A percentile compares a stretch with the other conserved stretches of the same genome.
Conservation (phyloP, 2,797 vertebrate genomes). For the Sebastes reedi region DNA sequence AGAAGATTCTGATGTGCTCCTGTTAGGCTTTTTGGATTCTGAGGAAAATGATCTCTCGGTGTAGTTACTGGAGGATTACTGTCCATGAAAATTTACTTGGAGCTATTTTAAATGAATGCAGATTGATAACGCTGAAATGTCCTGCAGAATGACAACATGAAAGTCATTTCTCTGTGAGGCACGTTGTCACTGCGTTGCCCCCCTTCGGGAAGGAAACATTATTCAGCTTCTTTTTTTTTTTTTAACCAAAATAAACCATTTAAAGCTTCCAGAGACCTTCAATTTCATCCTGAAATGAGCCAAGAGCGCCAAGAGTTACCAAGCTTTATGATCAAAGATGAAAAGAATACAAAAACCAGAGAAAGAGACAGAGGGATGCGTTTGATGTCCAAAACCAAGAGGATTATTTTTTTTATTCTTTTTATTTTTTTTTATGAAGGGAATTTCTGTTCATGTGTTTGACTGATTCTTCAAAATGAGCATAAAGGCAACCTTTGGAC, state of each 20-base stretch:
- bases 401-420: not conserved
- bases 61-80: slow-evolving; percentile 20
- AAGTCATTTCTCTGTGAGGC: slow-evolving; percentile 10
- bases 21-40: slow-evolving; percentile 1
- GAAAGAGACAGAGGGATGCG: slow-evolving; percentile 3
- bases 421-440: slow-evolving; percentile 15
- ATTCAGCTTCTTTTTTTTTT: not conserved
- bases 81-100: slow-evolving; percentile 18
- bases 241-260: slow-evolving; percentile 27
- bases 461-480: slow-evolving; percentile 1
- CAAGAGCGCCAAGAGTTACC: slow-evolving; percentile 24
- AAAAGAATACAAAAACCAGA: slow-evolving; percentile 37
- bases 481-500: not conserved
- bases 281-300: slow-evolving; percentile 37
- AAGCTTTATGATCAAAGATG: slow-evolving; percentile 50
- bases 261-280: slow-evolving; percentile 17
- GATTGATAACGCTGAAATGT: slow-evolving; percentile 22
- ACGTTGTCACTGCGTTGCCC: not conserved
- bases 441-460: not conserved
- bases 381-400: slow-evolving; percentile 39
- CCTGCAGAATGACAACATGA: slow-evolving; percentile 19
- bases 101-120: slow-evolving; percentile 31
- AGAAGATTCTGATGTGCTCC: slow-evolving; percentile 11
- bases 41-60: slow-evolving; percentile 13
- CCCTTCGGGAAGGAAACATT: not conserved